Percentiles rank a stretch among this genome's conserved stretches.
Evolutionary conservation across 2,113 vertebrate species (phyloP).

Genomic region (Psittacus erithacus): DNA sequence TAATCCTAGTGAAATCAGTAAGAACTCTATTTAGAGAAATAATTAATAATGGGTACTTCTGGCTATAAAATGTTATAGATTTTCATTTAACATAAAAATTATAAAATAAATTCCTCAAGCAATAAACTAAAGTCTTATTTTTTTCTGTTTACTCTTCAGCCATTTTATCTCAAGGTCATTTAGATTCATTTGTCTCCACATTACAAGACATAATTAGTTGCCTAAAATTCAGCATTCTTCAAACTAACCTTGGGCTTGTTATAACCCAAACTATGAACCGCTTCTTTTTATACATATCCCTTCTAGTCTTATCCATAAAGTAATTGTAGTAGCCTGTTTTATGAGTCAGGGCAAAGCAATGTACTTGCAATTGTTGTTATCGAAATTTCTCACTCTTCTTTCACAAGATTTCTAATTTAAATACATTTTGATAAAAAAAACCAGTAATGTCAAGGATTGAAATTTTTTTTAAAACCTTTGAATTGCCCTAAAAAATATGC

Average conservation of each 20-base stretch:
- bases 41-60: neutral
- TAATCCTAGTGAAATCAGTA: neutral
- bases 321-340: neutral
- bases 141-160: neutral
- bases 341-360: neutral
- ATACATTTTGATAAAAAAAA: neutral
- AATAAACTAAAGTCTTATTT: neutral
- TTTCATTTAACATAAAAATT: neutral
- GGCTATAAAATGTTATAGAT: neutral
- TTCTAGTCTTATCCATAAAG: neutral
- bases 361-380: neutral
- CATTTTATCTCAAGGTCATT: neutral
- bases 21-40: neutral
- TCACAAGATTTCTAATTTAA: neutral
- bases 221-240: neutral
- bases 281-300: neutral
- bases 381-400: neutral
- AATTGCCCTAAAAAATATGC: neutral
- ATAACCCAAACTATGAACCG: neutral
- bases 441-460: neutral
- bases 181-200: neutral
- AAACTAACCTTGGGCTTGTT: neutral
- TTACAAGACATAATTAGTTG: neutral
- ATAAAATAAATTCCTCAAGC: neutral
- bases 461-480: neutral